Evolutionary conservation across 2,888 invertebrate species (phyloP).

Genomic region (Scaptodrosophila latifasciaeformis): DNA sequence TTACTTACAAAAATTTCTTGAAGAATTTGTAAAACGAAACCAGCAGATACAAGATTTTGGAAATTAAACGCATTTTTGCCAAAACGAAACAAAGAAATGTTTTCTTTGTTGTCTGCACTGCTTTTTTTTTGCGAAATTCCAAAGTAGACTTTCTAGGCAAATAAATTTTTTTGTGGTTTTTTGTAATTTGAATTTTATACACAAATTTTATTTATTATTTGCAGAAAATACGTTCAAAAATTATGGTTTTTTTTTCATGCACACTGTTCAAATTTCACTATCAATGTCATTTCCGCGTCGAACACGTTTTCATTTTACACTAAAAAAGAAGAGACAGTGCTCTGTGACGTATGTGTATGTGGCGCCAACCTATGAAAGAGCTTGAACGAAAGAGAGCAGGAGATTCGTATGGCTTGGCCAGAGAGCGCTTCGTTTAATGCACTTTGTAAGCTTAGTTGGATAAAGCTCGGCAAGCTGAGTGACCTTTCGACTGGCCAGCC

Average conservation of each 20-base stretch:
- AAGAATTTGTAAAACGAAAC: conserved; percentile 60
- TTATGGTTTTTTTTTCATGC: conserved; percentile 22
- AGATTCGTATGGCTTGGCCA: no score
- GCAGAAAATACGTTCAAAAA: not conserved
- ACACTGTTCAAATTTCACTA: conserved; percentile 51
- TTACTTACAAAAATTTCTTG: conserved; percentile 57
- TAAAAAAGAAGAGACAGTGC: conserved; percentile 30
- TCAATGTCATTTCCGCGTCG: conserved; percentile 65
- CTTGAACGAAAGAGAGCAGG: conserved; percentile 1
- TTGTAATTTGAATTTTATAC: conserved; percentile 1
- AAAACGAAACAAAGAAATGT: no score
- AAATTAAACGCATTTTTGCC: conserved; percentile 55
- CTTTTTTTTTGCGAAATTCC: no score
- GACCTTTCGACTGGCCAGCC: no score
- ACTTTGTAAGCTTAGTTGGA: no score
- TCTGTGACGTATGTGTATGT: conserved; percentile 23
- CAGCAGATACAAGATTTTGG: conserved; percentile 48
- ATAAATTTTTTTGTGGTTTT: not conserved
- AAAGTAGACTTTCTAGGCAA: conserved; percentile 11
- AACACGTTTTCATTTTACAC: conserved; percentile 48
- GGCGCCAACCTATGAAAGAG: conserved; percentile 17
- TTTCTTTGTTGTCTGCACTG: no score
- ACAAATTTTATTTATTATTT: not conserved
- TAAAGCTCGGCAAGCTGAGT: no score
- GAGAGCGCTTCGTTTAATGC: no score